Conservation (phyloP, 2,113 vertebrate genomes). For the Galeopterus variegatus region DNA sequence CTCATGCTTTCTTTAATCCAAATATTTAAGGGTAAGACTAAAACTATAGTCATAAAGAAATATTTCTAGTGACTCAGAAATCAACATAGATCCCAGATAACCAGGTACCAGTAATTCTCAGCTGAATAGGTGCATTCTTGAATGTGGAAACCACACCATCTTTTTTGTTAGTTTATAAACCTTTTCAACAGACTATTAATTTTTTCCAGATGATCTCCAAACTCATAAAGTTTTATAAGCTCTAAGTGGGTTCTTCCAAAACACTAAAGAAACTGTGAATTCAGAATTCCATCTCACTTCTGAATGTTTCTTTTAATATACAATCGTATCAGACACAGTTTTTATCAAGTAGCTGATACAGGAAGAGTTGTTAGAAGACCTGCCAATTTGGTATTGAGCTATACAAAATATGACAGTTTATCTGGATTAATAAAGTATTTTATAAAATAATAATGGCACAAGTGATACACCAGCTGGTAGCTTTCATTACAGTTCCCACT, state of each 20-base stretch:
- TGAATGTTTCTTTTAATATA: neutral
- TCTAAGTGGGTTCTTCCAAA: neutral
- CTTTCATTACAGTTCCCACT: neutral
- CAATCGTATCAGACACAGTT: neutral
- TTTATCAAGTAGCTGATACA: constrained; percentile 13
- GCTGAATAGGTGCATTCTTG: neutral
- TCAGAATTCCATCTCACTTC: neutral
- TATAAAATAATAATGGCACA: neutral
- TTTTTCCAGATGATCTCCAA: neutral
- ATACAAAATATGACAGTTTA: neutral
- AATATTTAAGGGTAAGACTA: neutral
- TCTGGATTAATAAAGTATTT: neutral
- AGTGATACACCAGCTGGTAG: neutral
- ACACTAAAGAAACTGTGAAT: neutral
- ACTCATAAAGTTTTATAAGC: neutral
- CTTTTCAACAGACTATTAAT: neutral
- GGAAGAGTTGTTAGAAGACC: neutral
- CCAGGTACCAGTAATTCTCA: neutral
- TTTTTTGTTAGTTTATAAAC: neutral
- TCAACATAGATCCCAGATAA: neutral
- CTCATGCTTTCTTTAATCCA: neutral
- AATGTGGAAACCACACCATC: neutral
- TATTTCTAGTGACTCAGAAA: constrained; percentile 14
- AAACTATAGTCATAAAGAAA: neutral
- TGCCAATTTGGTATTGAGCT: neutral